phyloP scores from a whole-genome alignment of 2,888 invertebrate species.

The Augiades crinisus region DNA sequence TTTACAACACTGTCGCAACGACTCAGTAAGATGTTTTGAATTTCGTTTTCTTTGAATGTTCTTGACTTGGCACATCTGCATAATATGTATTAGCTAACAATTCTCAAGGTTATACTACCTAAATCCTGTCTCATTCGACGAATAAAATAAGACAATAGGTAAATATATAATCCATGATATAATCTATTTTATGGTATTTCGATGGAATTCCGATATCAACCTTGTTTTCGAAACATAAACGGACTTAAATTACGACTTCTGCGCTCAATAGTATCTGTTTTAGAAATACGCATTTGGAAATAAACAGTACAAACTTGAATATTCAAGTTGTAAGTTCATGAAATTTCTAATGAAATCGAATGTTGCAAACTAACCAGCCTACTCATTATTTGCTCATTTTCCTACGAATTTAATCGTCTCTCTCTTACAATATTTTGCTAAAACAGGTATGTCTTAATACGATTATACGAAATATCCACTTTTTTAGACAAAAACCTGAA shows the following conservation, averaged over 20 bases:
- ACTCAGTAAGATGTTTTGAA: slow-evolving; percentile 8
- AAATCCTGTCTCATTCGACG: background rate
- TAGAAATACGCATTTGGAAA: background rate
- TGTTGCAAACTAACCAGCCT: too few relatives aligned
- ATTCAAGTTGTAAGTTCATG: too few relatives aligned
- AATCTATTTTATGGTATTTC: slow-evolving; percentile 1
- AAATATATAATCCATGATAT: background rate
- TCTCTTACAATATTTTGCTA: too few relatives aligned
- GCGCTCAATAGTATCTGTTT: background rate
- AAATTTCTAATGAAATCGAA: too few relatives aligned
- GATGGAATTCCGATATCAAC: background rate
- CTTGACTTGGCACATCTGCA: slow-evolving; percentile 1
- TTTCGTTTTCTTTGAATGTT: slow-evolving; percentile 21
- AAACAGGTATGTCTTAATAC: too few relatives aligned
- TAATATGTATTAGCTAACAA: slow-evolving; percentile 7
- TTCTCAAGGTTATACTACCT: slow-evolving; percentile 13
- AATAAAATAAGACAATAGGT: slow-evolving; percentile 6
- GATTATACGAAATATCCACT: too few relatives aligned
- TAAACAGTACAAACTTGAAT: too few relatives aligned
- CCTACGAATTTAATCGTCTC: too few relatives aligned
- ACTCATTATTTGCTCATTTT: too few relatives aligned
- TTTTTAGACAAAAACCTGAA: too few relatives aligned
- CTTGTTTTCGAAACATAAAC: background rate
- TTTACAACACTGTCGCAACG: slow-evolving; percentile 1
- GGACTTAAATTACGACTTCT: background rate